Percentiles rank a stretch among this genome's conserved stretches.
Conservation (phyloP, 2,113 vertebrate species). For the Coptodon bakossiorum region DNA sequence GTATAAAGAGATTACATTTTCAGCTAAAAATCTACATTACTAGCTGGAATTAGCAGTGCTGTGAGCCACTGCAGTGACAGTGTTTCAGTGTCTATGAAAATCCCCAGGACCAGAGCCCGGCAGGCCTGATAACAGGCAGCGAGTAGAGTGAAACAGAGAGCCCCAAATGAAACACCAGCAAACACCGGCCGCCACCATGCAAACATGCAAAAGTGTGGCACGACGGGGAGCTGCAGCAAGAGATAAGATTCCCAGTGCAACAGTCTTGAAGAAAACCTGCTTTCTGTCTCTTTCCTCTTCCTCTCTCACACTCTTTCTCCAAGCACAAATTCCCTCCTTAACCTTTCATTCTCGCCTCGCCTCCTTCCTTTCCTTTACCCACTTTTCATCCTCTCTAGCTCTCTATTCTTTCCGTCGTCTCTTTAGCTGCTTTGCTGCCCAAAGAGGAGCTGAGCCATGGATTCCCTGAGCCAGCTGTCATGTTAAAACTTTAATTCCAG, state of each 20-base stretch:
- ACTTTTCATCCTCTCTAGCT: slow-evolving; percentile 8
- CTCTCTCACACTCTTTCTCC: neutral
- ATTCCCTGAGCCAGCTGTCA: slow-evolving; percentile 57
- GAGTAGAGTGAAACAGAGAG: slow-evolving; percentile 11
- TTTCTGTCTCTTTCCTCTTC: neutral
- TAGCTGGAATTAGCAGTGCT: slow-evolving; percentile 22
- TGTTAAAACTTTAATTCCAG: slow-evolving; percentile 69
- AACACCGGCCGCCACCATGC: neutral
- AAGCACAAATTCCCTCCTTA: neutral
- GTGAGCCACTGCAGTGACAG: neutral
- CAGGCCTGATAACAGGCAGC: slow-evolving; percentile 12
- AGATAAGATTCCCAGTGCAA: slow-evolving; percentile 45
- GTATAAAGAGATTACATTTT: slow-evolving; percentile 50
- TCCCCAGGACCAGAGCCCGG: slow-evolving; percentile 1
- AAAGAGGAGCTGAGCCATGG: slow-evolving; percentile 52
- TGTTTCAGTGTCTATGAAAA: slow-evolving; percentile 16
- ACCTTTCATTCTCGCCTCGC: neutral
- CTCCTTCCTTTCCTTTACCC: neutral
- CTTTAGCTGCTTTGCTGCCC: slow-evolving; percentile 49
- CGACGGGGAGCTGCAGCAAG: neutral
- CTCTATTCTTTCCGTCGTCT: slow-evolving; percentile 27
- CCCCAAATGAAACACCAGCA: slow-evolving; percentile 1
- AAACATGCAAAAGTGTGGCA: slow-evolving; percentile 28
- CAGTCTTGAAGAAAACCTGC: slow-evolving; percentile 17
- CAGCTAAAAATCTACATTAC: slow-evolving; percentile 36